Conservation (phyloP, 2,797 vertebrate species). For the Rhabdomys pumilio region DNA sequence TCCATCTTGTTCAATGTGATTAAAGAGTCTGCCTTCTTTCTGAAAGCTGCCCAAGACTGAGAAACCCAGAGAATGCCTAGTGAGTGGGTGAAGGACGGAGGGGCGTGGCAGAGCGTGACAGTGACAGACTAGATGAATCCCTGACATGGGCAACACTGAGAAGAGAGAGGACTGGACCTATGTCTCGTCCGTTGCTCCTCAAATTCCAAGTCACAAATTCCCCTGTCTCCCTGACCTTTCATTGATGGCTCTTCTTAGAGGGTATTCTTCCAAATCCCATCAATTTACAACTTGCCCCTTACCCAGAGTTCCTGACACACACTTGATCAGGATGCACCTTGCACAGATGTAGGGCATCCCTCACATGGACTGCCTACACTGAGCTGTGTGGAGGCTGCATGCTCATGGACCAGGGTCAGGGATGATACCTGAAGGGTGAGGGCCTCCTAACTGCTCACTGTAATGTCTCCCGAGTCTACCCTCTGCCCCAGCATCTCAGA, state of each 20-base stretch:
- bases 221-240: neutral
- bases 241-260: neutral
- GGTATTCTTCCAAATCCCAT: neutral
- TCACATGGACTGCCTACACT: neutral
- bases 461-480: neutral
- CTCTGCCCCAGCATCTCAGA: neutral
- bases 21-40: slow-evolving; percentile 14
- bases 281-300: neutral
- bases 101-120: neutral
- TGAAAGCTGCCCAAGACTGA: neutral
- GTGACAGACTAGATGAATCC: neutral
- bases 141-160: too few species aligned
- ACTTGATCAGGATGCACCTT: neutral
- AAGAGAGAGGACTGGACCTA: too few species aligned
- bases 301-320: too few species aligned
- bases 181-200: neutral
- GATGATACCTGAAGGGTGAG: neutral
- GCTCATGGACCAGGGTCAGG: neutral
- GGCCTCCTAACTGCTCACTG: too few species aligned
- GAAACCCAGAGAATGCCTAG: neutral
- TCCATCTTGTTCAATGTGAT: neutral
- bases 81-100: neutral
- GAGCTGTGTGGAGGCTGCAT: neutral
- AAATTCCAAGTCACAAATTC: neutral
- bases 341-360: rapidly evolving